Percentiles rank a stretch among this genome's conserved stretches.
phyloP scores from a whole-genome alignment of 2,797 vertebrate genomes.

The Megaceryle alcyon region DNA sequence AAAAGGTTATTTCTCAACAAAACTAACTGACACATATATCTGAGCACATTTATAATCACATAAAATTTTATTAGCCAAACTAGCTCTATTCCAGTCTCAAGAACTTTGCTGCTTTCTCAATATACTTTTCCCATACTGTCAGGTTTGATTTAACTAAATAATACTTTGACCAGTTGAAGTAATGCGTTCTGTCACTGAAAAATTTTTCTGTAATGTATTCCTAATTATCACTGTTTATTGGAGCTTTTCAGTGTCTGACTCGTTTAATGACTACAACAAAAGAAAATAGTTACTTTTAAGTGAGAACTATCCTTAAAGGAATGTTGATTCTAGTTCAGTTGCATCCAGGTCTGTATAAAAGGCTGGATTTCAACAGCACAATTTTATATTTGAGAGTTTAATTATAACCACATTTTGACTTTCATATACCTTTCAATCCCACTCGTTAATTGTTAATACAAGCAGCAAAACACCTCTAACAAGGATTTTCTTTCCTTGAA shows the following conservation, averaged over 20 bases:
- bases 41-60: background rate
- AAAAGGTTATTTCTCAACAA: background rate
- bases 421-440: background rate
- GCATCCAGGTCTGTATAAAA: background rate
- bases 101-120: background rate
- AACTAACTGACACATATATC: background rate
- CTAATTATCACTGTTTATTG: background rate
- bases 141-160: slow-evolving; percentile 26
- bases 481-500: background rate
- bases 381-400: background rate
- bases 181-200: background rate
- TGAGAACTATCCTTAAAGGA: background rate
- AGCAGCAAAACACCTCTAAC: background rate
- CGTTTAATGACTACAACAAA: background rate
- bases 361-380: background rate
- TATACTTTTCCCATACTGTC: background rate
- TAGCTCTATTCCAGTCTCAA: background rate
- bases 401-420: background rate
- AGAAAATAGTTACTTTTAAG: background rate
- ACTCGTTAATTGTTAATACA: background rate
- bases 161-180: background rate
- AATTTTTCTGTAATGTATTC: background rate
- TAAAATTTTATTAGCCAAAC: background rate
- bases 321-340: background rate
- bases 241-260: background rate